These are phyloP conservation scores for Sphaerophoria taeniata DNA, from an alignment of 2,888 invertebrate species.

Conservation along the genomic window DNA sequence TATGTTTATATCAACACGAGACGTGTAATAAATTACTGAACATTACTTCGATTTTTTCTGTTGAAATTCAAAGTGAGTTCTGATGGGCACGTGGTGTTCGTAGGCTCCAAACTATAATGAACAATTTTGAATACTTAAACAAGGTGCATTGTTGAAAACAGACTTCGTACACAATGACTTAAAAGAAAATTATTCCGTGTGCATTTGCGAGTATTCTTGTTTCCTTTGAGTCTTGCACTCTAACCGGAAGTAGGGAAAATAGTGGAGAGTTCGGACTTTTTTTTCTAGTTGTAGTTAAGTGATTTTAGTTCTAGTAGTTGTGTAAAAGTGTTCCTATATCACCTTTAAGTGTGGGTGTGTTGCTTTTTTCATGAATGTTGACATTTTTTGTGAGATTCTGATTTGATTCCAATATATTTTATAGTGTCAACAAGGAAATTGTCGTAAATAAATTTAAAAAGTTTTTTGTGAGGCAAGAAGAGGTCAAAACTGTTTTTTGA, in stretches of 20 bases:
- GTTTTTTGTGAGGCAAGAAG: not conserved
- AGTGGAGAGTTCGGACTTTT: constrained; percentile 36
- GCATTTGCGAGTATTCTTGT: constrained; percentile 34
- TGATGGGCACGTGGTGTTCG: constrained; percentile 31
- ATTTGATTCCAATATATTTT: constrained; percentile 37
- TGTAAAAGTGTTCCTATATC: not conserved
- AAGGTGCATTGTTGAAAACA: constrained; percentile 17
- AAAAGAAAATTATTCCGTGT: constrained; percentile 25
- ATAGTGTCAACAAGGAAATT: constrained; percentile 44
- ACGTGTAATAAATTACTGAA: constrained; percentile 61
- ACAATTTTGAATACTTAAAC: not conserved
- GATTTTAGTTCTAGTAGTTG: constrained; percentile 11
- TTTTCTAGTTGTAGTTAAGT: constrained; percentile 32
- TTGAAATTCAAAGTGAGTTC: constrained; percentile 17
- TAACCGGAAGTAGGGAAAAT: constrained; percentile 57
- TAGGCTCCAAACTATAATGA: not conserved
- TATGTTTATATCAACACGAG: constrained; percentile 54
- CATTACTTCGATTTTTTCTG: constrained; percentile 10
- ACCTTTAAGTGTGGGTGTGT: constrained; percentile 4
- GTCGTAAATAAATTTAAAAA: not conserved
- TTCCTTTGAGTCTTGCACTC: constrained; percentile 26
- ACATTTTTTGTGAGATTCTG: too few species aligned
- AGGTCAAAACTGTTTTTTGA: not conserved
- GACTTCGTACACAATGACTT: constrained; percentile 13
- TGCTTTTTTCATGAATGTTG: not conserved